These are phyloP conservation scores for Salvator merianae DNA, from an alignment of 2,113 vertebrate genomes.

Conservation along the genomic window DNA sequence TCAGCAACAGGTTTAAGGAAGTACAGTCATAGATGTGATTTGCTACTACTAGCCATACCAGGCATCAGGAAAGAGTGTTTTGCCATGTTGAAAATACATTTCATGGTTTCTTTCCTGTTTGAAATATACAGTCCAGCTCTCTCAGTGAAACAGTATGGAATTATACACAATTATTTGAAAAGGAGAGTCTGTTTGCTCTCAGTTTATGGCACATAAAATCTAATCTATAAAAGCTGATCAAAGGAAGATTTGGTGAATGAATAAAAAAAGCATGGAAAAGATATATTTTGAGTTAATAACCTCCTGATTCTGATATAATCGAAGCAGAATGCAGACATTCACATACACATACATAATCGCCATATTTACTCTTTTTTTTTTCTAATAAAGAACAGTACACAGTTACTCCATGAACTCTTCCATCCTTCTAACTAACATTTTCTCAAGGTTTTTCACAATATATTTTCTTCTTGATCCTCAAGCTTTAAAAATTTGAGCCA, in stretches of 20 bases:
- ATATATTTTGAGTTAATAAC: too few species aligned
- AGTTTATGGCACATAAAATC: background rate
- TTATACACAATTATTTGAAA: background rate
- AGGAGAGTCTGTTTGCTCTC: too few species aligned
- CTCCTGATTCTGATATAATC: background rate
- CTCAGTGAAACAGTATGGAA: background rate
- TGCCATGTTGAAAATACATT: background rate
- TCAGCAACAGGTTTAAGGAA: too few species aligned
- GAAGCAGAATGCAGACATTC: background rate
- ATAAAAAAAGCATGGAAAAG: too few species aligned
- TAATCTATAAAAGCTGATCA: too few species aligned
- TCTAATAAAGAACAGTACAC: too few species aligned
- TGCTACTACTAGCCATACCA: background rate
- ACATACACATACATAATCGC: background rate
- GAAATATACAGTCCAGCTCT: background rate
- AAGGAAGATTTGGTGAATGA: background rate
- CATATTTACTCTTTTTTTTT: background rate
- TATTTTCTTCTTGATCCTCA: background rate
- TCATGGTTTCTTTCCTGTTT: background rate
- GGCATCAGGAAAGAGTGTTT: background rate
- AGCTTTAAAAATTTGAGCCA: background rate
- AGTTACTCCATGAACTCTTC: background rate
- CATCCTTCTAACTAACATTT: background rate
- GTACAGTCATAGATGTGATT: too few species aligned
- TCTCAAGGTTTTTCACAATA: background rate